Percentiles rank a stretch among this genome's conserved stretches.
phyloP scores from a whole-genome alignment of 2,113 vertebrate genomes.

The Rhinopomastus cyanomelas region DNA sequence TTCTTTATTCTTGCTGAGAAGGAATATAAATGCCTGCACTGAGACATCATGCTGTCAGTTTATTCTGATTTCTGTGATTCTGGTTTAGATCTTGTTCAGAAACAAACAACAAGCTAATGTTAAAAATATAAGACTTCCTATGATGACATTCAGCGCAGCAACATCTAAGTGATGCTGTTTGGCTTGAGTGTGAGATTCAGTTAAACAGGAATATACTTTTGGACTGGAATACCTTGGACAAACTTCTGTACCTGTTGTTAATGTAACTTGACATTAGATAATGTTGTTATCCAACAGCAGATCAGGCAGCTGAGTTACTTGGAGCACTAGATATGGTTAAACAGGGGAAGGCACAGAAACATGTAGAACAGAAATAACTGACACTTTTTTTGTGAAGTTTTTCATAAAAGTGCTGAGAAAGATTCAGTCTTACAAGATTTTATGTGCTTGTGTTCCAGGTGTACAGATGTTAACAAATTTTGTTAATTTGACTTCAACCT shows the following conservation, averaged over 20 bases:
- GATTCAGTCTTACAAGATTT: not conserved
- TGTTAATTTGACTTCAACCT: not conserved
- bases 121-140: not conserved
- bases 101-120: not conserved
- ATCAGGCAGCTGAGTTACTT: not conserved
- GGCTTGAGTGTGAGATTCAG: not conserved
- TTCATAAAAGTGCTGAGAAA: not conserved
- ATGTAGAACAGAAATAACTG: not conserved
- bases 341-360: not conserved
- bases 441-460: not conserved
- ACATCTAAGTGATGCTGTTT: not conserved
- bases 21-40: not conserved
- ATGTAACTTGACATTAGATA: not conserved
- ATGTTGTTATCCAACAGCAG: not conserved
- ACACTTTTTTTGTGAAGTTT: not conserved
- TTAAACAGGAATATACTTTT: not conserved
- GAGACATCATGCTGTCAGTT: not conserved
- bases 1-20: not conserved
- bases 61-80: not conserved
- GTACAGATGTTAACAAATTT: not conserved
- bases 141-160: not conserved
- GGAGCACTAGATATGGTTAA: not conserved
- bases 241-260: not conserved
- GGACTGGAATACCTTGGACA: not conserved
- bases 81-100: not conserved